phyloP scores from a whole-genome alignment of 2,888 invertebrate species.

The Ectropis crepuscularia region DNA sequence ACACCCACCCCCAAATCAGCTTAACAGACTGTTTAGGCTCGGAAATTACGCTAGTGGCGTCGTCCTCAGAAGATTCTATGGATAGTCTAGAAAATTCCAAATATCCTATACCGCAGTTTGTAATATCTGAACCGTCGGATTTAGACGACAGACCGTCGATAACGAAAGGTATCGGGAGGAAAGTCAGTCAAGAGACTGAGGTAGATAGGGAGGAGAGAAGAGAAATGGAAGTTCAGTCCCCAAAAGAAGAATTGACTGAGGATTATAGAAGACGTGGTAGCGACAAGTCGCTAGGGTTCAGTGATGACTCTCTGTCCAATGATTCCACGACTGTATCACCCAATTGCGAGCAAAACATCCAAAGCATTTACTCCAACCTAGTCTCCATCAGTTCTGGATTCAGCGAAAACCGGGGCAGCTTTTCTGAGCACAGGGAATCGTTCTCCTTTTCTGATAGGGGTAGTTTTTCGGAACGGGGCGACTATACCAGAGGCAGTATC shows the following conservation, averaged over 20 bases:
- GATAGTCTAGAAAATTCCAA: constrained; percentile 87
- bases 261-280: constrained; percentile 87
- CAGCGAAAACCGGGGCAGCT: constrained; percentile 82
- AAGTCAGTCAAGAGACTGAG: constrained; percentile 87
- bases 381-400: constrained; percentile 86
- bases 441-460: constrained; percentile 80
- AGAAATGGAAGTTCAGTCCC: constrained; percentile 73
- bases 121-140: constrained; percentile 90
- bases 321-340: constrained; percentile 85
- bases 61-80: constrained; percentile 89
- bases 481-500: constrained; percentile 72
- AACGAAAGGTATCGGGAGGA: constrained; percentile 90
- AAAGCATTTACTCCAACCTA: constrained; percentile 80
- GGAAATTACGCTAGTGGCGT: constrained; percentile 91
- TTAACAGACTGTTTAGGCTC: constrained; percentile 96
- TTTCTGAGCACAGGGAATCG: constrained; percentile 77
- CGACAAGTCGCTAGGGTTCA: constrained; percentile 88
- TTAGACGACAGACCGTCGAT: constrained; percentile 90
- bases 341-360: constrained; percentile 79
- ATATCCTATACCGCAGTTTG: constrained; percentile 85
- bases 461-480: constrained; percentile 77
- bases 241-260: constrained; percentile 67
- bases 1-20: constrained; percentile 93
- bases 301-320: constrained; percentile 90
- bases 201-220: constrained; percentile 72